phyloP scores from a whole-genome alignment of 1,140 invertebrate species.

The Papilio dardanus region DNA sequence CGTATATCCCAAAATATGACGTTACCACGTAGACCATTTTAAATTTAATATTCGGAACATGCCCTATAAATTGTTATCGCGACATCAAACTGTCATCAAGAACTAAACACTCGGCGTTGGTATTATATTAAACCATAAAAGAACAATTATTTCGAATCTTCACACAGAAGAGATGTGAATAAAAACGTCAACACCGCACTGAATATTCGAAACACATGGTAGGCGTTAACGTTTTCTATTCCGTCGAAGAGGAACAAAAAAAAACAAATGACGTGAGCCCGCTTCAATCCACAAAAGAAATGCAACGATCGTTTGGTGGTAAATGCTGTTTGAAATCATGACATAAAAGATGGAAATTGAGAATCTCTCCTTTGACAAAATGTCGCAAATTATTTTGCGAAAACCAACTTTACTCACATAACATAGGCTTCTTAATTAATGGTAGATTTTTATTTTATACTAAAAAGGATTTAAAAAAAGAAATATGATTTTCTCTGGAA shows the following conservation, averaged over 20 bases:
- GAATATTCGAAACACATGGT: constrained; percentile 63
- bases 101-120: constrained; percentile 64
- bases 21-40: constrained; percentile 41
- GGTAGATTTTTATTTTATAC: too few species aligned
- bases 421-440: background rate
- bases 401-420: background rate
- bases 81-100: constrained; percentile 63
- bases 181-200: constrained; percentile 62
- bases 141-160: constrained; percentile 67
- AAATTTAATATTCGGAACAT: constrained; percentile 43
- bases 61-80: constrained; percentile 54
- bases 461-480: too few species aligned
- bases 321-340: background rate
- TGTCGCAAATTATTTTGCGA: background rate
- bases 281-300: background rate
- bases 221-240: constrained; percentile 30
- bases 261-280: background rate
- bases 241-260: background rate
- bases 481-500: too few species aligned
- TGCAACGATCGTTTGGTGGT: background rate
- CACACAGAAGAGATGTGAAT: constrained; percentile 58
- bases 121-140: constrained; percentile 62
- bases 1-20: constrained; percentile 26
- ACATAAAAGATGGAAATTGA: background rate
- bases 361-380: background rate